Percentiles rank a stretch among this genome's conserved stretches.
phyloP scores from a whole-genome alignment of 2,797 vertebrate genomes.

The Xiphophorus birchmanni region DNA sequence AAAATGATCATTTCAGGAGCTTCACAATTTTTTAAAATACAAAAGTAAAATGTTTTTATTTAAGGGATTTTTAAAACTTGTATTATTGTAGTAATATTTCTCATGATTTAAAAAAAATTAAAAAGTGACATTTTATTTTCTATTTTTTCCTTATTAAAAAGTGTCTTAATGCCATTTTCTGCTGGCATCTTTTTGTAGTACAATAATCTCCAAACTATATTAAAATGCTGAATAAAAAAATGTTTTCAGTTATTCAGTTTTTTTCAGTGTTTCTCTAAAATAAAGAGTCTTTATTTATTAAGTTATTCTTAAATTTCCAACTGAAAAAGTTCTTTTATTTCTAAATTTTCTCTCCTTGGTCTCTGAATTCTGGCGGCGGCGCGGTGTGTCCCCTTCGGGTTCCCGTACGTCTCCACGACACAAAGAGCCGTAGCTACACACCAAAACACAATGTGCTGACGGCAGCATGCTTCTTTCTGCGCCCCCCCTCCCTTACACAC shows the following conservation, averaged over 20 bases:
- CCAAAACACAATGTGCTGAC: slow-evolving; percentile 73
- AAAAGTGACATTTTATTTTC: not conserved
- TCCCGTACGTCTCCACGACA: slow-evolving; percentile 16
- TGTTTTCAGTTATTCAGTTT: not conserved
- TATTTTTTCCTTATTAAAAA: not conserved
- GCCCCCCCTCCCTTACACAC: slow-evolving; percentile 10
- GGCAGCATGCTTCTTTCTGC: slow-evolving; percentile 87
- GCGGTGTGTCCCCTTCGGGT: slow-evolving; percentile 16
- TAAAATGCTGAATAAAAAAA: not conserved
- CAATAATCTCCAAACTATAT: not conserved
- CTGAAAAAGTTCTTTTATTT: not conserved
- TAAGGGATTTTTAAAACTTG: too few relatives aligned
- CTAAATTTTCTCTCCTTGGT: not conserved
- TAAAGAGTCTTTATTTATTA: not conserved
- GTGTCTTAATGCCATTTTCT: not conserved
- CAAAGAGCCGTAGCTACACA: slow-evolving; percentile 27
- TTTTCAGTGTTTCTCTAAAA: not conserved
- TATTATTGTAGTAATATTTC: too few relatives aligned
- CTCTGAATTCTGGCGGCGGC: not conserved
- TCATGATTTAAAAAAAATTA: too few relatives aligned
- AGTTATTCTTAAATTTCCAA: not conserved
- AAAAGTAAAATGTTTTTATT: too few relatives aligned
- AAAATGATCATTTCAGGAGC: too few relatives aligned
- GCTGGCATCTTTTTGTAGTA: not conserved
- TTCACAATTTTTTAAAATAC: too few relatives aligned